Percentiles rank a stretch among this genome's conserved stretches.
Conservation (phyloP, 1,140 invertebrate species). For the Drosophila pruinosa region DNA sequence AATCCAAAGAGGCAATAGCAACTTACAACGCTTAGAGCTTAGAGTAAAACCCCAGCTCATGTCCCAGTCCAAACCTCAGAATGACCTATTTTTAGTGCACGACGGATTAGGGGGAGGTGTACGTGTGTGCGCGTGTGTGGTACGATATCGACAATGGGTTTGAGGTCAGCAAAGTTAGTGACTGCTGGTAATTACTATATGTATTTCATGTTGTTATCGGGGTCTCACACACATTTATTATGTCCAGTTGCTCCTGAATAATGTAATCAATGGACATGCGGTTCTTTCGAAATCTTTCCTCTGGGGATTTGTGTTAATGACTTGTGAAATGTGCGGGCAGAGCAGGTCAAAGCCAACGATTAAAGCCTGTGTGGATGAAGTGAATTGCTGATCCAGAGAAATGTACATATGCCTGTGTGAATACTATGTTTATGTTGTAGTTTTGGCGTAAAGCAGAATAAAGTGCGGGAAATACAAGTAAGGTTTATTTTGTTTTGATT, state of each 20-base stretch:
- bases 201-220: slow-evolving; percentile 17
- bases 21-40: slow-evolving; percentile 35
- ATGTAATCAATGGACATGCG: slow-evolving; percentile 49
- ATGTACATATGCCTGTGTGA: slow-evolving; percentile 1
- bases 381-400: slow-evolving; percentile 26
- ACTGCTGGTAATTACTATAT: slow-evolving; percentile 30
- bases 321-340: slow-evolving; percentile 67
- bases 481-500: neutral
- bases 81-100: slow-evolving; percentile 51
- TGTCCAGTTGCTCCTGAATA: slow-evolving; percentile 17
- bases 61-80: slow-evolving; percentile 27
- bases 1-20: slow-evolving; percentile 52
- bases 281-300: slow-evolving; percentile 22
- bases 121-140: slow-evolving; percentile 8
- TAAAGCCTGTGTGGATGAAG: slow-evolving; percentile 46
- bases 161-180: slow-evolving; percentile 2
- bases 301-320: slow-evolving; percentile 68
- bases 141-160: slow-evolving; percentile 25
- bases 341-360: slow-evolving; percentile 45
- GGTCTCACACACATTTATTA: slow-evolving; percentile 20
- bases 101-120: neutral
- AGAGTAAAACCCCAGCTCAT: neutral
- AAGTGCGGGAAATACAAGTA: slow-evolving; percentile 7
- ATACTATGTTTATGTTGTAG: neutral
- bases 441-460: slow-evolving; percentile 6